These are phyloP conservation scores for Drosophila sproati DNA, from an alignment of 1,140 invertebrate species.

Conservation along the genomic window DNA sequence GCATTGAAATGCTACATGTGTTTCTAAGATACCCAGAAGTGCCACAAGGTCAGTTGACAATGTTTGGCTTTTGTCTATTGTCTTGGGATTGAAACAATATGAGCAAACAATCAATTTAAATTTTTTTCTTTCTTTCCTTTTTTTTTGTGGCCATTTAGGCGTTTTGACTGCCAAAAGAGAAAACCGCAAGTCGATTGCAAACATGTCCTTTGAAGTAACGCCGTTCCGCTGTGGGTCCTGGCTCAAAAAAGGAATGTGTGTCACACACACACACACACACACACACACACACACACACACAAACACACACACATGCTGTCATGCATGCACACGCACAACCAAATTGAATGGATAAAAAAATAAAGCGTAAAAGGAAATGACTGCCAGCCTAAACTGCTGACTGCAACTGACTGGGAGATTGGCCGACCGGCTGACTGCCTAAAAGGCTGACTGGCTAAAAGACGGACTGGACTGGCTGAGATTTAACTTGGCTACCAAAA, in stretches of 20 bases:
- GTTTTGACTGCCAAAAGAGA: constrained; percentile 26
- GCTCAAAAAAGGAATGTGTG: constrained; percentile 62
- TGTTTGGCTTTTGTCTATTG: constrained; percentile 34
- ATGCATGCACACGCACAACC: constrained; percentile 31
- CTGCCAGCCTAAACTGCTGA: constrained; percentile 38
- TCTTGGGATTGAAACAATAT: constrained; percentile 15
- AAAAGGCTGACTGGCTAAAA: constrained; percentile 14
- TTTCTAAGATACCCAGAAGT: constrained; percentile 25
- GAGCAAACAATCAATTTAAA: constrained; percentile 1
- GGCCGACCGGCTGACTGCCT: not conserved
- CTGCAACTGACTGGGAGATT: constrained; percentile 6
- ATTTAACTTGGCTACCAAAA: constrained; percentile 36
- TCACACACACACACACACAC: constrained; percentile 45
- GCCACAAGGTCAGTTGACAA: constrained; percentile 21
- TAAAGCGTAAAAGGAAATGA: constrained; percentile 72
- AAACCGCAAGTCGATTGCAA: constrained; percentile 18
- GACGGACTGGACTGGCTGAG: constrained; percentile 18
- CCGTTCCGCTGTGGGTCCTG: constrained; percentile 44
- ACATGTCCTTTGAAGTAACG: constrained; percentile 72
- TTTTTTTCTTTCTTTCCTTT: not conserved
- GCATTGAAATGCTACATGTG: constrained; percentile 1
- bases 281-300: constrained; percentile 38
- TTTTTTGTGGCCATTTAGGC: constrained; percentile 21
- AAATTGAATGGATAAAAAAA: constrained; percentile 34
- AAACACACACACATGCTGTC: no score